Base-by-base conservation (phyloP, 2,797 vertebrate species). In the Anableps anableps region DNA sequence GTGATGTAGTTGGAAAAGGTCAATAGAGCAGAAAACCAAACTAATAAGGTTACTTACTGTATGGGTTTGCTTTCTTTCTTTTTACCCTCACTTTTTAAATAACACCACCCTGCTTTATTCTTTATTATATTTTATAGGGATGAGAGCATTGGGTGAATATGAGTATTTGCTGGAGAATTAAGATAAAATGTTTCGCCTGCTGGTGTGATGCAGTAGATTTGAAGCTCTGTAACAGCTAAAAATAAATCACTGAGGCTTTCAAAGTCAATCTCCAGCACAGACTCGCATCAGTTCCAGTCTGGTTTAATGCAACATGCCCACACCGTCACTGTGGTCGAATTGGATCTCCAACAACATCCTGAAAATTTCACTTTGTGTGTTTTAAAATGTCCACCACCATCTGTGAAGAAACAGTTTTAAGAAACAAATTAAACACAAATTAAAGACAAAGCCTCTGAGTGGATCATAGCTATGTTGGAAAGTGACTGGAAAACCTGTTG, bases 401-500 rank as follows among this genome's bases (percentile, higher is more conserved):
- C 6, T 55, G 19, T n/a, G 23, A 55, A 55, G 53, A n/a, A n/a
- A 14, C 11, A 3, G n/a, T 29, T 29, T 58, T n/a, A 2, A 29
- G 10, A 47, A 2, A 58, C 11, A 58, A 3, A 58, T 58, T n/a
- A n/a, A n/a, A n/a, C n/a, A 29, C 26, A 10, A 58, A n/a, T 58
- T 13, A 58, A 58, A 26, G 21, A 48, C 2, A 53, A 23, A 58
- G 10, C 26, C n/a, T n/a, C 23, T 53, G 21, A 26, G 0, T 53
- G 51, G 23, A 26, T 2, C 21, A 26, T 53, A 50, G 6, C 19
- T 50, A 10, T 9, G 1, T 26, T 26, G 5, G 51, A 50, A 50
- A 50, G 21, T 38, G 72, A 75, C 41, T 47, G 11, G 3, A 4
- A 45, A 36, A 74, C 38, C 51, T 89, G 86, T 48, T 84, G 58